Evolutionary conservation across 2,888 invertebrate genomes (phyloP).

Genomic region (Catocala fraxini): DNA sequence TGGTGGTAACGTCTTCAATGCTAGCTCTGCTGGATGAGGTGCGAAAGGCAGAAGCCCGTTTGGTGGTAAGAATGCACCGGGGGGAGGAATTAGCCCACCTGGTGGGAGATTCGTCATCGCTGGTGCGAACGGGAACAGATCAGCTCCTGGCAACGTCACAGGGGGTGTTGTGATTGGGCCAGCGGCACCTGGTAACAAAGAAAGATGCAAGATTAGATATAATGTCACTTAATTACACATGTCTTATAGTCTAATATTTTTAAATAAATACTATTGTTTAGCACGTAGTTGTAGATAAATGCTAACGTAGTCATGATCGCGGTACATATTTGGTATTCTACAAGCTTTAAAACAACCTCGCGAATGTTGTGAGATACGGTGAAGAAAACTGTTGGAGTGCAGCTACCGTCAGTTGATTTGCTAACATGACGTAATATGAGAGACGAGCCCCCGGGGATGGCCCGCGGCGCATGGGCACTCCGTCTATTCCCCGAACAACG

Average conservation of each 20-base stretch:
- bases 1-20: slow-evolving; percentile 80
- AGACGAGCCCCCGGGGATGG: slow-evolving; percentile 79
- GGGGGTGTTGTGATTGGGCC: slow-evolving; percentile 73
- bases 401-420: slow-evolving; percentile 65
- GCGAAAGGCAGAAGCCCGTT: slow-evolving; percentile 85
- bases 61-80: slow-evolving; percentile 87
- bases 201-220: slow-evolving; percentile 40
- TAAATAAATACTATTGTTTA: background rate
- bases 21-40: slow-evolving; percentile 84
- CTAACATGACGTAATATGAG: slow-evolving; percentile 85
- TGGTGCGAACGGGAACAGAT: slow-evolving; percentile 81
- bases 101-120: slow-evolving; percentile 78
- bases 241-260: background rate
- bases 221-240: background rate
- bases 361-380: slow-evolving; percentile 10
- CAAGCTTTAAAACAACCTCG: background rate
- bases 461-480: slow-evolving; percentile 79
- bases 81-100: slow-evolving; percentile 86
- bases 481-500: slow-evolving; percentile 84
- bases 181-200: slow-evolving; percentile 80
- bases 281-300: no score
- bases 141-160: slow-evolving; percentile 75
- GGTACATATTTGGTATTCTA: background rate
- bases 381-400: slow-evolving; percentile 40
- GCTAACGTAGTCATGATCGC: no score